Evolutionary conservation across 2,113 vertebrate genomes (phyloP), one percentile per base, ranked within the genome.

Genomic region (Eolophus roseicapilla): DNA sequence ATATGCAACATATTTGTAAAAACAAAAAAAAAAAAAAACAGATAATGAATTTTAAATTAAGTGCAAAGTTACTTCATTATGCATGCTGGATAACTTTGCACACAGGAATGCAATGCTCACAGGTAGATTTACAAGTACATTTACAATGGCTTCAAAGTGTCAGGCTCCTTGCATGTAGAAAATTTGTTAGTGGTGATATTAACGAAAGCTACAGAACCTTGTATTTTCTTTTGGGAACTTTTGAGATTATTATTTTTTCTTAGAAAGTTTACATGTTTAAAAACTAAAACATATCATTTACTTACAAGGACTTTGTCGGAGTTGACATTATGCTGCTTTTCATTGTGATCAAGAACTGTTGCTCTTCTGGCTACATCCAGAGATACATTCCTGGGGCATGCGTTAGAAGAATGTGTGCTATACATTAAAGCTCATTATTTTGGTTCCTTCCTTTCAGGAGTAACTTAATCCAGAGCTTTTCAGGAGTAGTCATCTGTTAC

Each of bases 41-140:
- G 63, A 33, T 62, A 63, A 81, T 90, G 41, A 83, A 84, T 95
- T 93, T 90, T 90, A 92, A 93, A 86, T 95, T 53, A 95, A 95
- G 39, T 60, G 69, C 35, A 80, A 86, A 90, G 52, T 94, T 78
- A 92, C 68, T 95, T 94, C 39, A 76, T 95, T 96, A 90, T 93
- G 43, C 35, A 29, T 91, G 62, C 95, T 96, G 43, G 33, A 86
- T 90, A 95, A 64, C 71, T 19, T 55, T 55, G 13, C 3, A 3
- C 19, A 11, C 24, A 49, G 43, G 41, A 50, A 46, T 59, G 44
- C 18, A 29, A 3, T 24, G 7, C 47, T 68, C 8, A 23, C 20
- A 53, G 47, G 13, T 41, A 49, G 39, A 31, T 44, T 57, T 74
- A 15, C 18, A 29, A 15, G 4, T 7, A 13, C 1, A 7, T 1